Evolutionary conservation across 2,888 invertebrate genomes (phyloP).

Genomic region (Lathronympha strigana): DNA sequence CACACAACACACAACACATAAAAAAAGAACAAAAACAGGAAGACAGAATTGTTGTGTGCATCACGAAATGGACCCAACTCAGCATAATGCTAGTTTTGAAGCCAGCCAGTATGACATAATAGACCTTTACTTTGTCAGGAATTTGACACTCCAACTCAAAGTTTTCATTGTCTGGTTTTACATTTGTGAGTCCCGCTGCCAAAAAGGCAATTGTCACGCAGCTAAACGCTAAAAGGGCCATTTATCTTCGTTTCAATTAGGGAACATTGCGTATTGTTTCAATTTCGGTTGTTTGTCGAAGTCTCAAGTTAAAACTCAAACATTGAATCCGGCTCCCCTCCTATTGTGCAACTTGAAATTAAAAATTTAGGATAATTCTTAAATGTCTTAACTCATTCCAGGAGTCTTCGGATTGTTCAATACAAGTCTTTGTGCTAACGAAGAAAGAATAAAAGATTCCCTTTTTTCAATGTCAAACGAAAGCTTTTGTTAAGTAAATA

Average conservation of each 20-base stretch:
- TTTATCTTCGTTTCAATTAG: constrained; percentile 16
- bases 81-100: too few species aligned
- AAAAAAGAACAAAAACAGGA: too few species aligned
- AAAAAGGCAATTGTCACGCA: constrained; percentile 5
- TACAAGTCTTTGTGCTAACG: not conserved
- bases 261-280: constrained; percentile 5
- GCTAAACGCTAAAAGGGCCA: not conserved
- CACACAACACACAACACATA: too few species aligned
- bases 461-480: not conserved
- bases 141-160: not conserved
- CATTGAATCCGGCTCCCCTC: not conserved
- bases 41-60: too few species aligned
- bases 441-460: not conserved
- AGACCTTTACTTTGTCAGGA: not conserved
- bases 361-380: constrained; percentile 2
- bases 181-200: constrained; percentile 13
- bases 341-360: constrained; percentile 4
- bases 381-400: not conserved
- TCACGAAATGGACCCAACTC: too few species aligned
- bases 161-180: not conserved
- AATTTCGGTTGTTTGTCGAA: not conserved
- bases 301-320: not conserved
- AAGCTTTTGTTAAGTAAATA: not conserved
- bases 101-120: too few species aligned
- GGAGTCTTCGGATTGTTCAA: too few species aligned